These are phyloP conservation scores for Ophion slaviceki DNA, from an alignment of 2,888 invertebrate genomes.

Conservation along the genomic window DNA sequence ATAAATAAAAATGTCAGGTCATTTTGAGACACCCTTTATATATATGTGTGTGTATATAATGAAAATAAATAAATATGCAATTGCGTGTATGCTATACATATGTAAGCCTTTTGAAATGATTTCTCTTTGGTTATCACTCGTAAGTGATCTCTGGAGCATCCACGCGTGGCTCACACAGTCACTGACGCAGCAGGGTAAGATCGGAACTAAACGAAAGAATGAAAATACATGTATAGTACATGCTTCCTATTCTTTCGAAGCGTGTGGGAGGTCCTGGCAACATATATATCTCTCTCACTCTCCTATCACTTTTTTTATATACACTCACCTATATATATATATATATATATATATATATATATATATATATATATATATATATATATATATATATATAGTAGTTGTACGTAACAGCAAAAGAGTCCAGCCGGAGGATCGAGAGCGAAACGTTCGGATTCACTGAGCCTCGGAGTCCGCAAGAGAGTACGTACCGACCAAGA, in stretches of 20 bases:
- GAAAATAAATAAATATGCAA: neutral
- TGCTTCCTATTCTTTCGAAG: constrained; percentile 57
- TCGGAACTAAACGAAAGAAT: constrained; percentile 50
- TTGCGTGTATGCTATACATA: neutral
- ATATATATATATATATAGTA: neutral
- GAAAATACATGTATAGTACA: constrained; percentile 43
- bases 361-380: neutral
- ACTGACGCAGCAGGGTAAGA: constrained; percentile 38
- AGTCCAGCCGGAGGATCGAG: constrained; percentile 59
- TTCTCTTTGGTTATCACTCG: constrained; percentile 63
- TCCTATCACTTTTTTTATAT: neutral
- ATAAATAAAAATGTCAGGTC: too few species aligned
- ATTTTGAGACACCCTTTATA: too few species aligned
- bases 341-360: neutral
- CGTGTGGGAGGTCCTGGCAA: constrained; percentile 61
- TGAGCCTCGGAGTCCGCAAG: constrained; percentile 60
- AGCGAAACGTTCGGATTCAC: constrained; percentile 66
- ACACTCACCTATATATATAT: neutral
- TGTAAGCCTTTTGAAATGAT: constrained; percentile 43
- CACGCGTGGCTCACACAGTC: constrained; percentile 56
- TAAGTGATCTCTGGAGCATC: constrained; percentile 62
- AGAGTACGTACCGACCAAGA: constrained; percentile 58
- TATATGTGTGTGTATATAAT: neutral
- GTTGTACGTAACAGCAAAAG: constrained; percentile 45
- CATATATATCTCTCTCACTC: constrained; percentile 34